Evolutionary conservation across 1,140 invertebrate species (phyloP).

Genomic region (Pinna nobilis): DNA sequence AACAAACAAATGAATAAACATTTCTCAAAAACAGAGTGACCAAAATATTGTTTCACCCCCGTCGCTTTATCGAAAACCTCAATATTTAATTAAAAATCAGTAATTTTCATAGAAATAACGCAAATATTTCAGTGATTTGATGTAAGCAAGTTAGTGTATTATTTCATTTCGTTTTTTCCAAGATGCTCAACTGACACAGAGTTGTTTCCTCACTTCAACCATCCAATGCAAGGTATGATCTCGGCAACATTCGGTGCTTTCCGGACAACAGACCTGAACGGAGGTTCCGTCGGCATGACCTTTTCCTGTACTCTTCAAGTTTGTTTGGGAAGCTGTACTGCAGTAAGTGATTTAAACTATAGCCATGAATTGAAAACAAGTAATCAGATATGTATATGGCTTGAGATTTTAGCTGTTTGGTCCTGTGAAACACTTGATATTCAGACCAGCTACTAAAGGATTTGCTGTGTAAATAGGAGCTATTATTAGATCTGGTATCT

Average conservation of each 20-base stretch:
- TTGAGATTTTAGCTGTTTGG: too few relatives aligned
- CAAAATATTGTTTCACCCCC: neutral
- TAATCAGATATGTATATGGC: too few relatives aligned
- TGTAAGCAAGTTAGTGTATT: neutral
- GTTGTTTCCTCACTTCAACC: constrained; percentile 28
- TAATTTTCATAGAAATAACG: neutral
- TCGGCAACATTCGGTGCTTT: constrained; percentile 40
- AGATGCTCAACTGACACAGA: constrained; percentile 27
- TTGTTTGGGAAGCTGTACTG: constrained; percentile 29
- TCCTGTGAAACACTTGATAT: too few relatives aligned
- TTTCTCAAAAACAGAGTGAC: neutral
- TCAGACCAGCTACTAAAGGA: too few relatives aligned
- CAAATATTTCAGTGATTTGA: neutral
- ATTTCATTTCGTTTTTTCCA: neutral
- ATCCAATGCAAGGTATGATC: constrained; percentile 39
- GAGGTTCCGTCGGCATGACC: constrained; percentile 44
- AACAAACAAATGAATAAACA: too few relatives aligned
- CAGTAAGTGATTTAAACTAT: constrained; percentile 24
- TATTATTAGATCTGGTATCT: too few relatives aligned
- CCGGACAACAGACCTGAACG: constrained; percentile 37
- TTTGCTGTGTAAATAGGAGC: too few relatives aligned
- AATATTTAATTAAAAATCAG: neutral
- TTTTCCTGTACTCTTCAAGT: constrained; percentile 46
- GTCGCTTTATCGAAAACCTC: neutral
- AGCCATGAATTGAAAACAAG: too few relatives aligned